Percentiles rank a stretch among this genome's conserved stretches.
phyloP scores from a whole-genome alignment of 2,113 vertebrate species.

The Camelus bactrianus region DNA sequence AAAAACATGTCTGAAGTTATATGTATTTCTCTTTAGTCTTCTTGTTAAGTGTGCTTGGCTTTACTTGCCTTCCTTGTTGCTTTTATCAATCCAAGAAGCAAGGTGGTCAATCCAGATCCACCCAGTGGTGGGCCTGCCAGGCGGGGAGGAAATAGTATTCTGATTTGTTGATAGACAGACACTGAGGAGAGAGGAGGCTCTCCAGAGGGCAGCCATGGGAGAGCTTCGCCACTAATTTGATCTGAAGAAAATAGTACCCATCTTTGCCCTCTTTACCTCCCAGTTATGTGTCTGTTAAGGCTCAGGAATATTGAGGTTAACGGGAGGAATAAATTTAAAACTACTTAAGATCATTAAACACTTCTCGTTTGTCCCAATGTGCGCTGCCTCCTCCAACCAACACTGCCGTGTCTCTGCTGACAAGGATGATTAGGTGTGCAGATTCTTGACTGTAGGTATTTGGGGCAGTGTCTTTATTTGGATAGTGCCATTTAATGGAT shows the following conservation, averaged over 20 bases:
- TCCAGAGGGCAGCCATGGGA: background rate
- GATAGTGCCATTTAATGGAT: background rate
- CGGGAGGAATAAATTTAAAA: background rate
- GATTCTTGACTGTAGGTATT: background rate
- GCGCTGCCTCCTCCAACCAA: background rate
- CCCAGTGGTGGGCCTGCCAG: background rate
- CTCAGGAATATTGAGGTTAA: background rate
- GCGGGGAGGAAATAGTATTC: background rate
- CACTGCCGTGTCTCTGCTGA: background rate
- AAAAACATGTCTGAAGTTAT: background rate
- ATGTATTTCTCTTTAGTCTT: background rate
- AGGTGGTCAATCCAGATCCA: background rate
- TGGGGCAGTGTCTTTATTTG: slow-evolving; percentile 44
- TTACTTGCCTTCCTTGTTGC: background rate
- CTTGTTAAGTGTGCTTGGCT: background rate
- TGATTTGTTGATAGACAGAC: background rate
- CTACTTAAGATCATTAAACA: background rate
- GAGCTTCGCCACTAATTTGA: background rate
- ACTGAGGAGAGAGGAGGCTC: background rate
- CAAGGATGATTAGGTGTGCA: background rate
- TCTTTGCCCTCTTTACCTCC: background rate
- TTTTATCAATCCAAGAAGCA: background rate
- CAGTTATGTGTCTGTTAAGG: background rate
- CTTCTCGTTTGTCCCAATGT: background rate
- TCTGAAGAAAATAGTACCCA: background rate